phyloP scores from a whole-genome alignment of 2,113 vertebrate species.

The Perca flavescens region DNA sequence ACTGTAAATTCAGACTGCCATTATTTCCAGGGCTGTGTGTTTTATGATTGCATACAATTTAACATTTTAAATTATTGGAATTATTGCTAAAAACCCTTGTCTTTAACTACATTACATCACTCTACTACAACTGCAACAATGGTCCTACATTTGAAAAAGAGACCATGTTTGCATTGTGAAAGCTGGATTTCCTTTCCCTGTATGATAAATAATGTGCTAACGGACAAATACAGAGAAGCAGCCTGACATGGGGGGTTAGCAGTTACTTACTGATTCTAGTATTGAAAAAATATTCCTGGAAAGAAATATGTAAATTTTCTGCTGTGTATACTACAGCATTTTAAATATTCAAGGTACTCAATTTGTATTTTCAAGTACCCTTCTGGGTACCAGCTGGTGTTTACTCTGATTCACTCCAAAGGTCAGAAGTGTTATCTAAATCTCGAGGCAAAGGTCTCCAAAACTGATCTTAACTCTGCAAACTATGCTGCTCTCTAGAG shows the following conservation, averaged over 20 bases:
- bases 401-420: slow-evolving; percentile 66
- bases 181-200: slow-evolving; percentile 15
- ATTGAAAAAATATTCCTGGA: slow-evolving; percentile 34
- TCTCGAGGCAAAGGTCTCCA: slow-evolving; percentile 53
- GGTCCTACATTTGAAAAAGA: neutral
- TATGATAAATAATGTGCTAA: slow-evolving; percentile 45
- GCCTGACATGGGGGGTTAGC: slow-evolving; percentile 30
- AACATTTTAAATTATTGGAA: neutral
- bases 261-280: too few relatives aligned
- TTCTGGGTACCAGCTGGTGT: slow-evolving; percentile 60
- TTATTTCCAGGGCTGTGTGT: neutral
- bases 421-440: slow-evolving; percentile 58
- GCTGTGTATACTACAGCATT: slow-evolving; percentile 19
- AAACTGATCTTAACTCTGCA: slow-evolving; percentile 40
- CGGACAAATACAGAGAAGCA: slow-evolving; percentile 37
- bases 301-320: slow-evolving; percentile 48
- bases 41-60: neutral
- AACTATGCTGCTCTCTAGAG: slow-evolving; percentile 24
- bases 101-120: neutral
- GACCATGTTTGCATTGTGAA: slow-evolving; percentile 13
- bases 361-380: slow-evolving; percentile 49
- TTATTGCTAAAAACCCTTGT: neutral
- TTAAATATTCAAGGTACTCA: slow-evolving; percentile 56
- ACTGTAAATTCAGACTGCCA: neutral
- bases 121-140: neutral